Conservation (phyloP, 2,113 vertebrate species). For the Eulacestoma nigropectus region DNA sequence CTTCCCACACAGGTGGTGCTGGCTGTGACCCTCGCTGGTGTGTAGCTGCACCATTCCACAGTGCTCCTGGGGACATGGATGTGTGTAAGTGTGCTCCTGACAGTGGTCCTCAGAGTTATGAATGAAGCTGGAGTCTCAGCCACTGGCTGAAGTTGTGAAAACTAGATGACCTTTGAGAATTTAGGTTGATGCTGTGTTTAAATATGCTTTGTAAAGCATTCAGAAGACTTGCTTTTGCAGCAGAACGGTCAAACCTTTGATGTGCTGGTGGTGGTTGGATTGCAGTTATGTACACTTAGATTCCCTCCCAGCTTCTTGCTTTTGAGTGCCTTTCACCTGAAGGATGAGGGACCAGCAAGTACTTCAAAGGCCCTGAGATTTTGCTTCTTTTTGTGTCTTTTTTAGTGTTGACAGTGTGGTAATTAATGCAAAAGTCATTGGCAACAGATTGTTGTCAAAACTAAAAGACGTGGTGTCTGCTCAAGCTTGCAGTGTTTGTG, state of each 20-base stretch:
- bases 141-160: not conserved
- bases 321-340: not conserved
- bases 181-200: not conserved
- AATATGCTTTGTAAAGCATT: not conserved
- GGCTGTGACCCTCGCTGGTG: not conserved
- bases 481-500: not conserved
- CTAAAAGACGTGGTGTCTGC: not conserved
- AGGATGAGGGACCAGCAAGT: not conserved
- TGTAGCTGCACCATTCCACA: not conserved
- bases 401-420: not conserved
- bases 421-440: not conserved
- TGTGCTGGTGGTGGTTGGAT: not conserved
- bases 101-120: not conserved
- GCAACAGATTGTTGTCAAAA: not conserved
- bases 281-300: accelerated
- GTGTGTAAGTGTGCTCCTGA: not conserved
- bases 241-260: not conserved
- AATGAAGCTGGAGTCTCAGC: not conserved
- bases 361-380: not conserved
- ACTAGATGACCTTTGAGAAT: not conserved
- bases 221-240: not conserved
- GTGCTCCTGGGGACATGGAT: not conserved
- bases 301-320: not conserved
- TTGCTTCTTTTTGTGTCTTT: not conserved
- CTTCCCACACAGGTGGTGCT: not conserved